Percentiles rank a stretch among this genome's conserved stretches.
Evolutionary conservation across 2,113 vertebrate species (phyloP).

Genomic region (Aptenodytes forsteri): DNA sequence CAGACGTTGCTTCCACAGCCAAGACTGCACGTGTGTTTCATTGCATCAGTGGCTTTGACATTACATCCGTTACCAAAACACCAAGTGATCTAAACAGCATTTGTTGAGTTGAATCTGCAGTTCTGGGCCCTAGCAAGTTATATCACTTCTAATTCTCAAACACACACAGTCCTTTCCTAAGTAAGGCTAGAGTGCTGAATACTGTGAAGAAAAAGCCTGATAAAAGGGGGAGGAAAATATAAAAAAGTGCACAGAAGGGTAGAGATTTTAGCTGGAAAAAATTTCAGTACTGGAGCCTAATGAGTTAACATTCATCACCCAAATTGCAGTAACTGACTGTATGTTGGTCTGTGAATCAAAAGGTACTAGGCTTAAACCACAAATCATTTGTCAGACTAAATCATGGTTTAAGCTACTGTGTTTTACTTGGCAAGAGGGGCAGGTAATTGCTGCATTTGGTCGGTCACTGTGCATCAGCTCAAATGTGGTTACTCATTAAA

Average conservation of each 20-base stretch:
- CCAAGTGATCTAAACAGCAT: constrained; percentile 30
- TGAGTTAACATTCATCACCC: neutral
- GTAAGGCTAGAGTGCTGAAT: neutral
- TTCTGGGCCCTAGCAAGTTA: neutral
- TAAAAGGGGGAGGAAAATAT: neutral
- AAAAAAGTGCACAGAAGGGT: neutral
- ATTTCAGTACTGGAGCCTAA: neutral
- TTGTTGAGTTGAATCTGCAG: neutral
- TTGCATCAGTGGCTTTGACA: constrained; percentile 11
- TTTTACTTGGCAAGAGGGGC: constrained; percentile 3
- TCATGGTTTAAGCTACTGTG: neutral
- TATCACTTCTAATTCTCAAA: neutral
- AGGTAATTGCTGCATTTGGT: neutral
- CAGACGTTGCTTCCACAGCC: constrained; percentile 18
- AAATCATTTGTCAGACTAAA: constrained; percentile 39
- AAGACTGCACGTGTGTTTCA: constrained; percentile 23
- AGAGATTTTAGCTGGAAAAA: neutral
- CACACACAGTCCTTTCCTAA: neutral
- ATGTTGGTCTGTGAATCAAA: neutral
- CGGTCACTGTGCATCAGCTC: neutral
- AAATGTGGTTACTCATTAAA: neutral
- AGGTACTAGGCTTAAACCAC: neutral
- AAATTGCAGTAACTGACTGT: neutral
- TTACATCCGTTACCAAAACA: constrained; percentile 38
- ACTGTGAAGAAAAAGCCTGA: neutral